Base-by-base conservation (phyloP, 64 coral and sea anemone genomes). In the Orbicella faveolata region DNA sequence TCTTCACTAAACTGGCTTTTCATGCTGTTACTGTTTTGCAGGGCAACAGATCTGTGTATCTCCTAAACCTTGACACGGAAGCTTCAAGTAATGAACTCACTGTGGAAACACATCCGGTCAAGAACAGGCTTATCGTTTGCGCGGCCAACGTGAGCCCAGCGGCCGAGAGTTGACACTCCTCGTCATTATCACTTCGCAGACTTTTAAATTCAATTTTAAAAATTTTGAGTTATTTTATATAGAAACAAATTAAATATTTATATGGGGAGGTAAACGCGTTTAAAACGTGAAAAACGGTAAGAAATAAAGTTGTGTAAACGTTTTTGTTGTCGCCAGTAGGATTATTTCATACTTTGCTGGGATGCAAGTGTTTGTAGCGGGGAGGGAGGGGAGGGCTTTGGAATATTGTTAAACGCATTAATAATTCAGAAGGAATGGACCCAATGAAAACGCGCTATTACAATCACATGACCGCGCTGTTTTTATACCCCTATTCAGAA, bases 11-110 rank as follows among this genome's bases (percentile, higher is more conserved):
- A 73, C 63, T 2, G 11, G 17, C 37, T 18, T 3, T 74, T 34
- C 5, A 34, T 19, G 3, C 16, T 74, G 30, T 67, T 41, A 52
- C 70, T 91, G 59, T 69, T 14, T 34, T 93, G 52, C 64, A 93
- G 91, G 84, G 84, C 13, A 93, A 93, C 79, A 64, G 91, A 26
- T 93, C 91, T n/a, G 91, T 93, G 66, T 93, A 81, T 62, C 84
- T 88, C 39, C 77, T 93, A 19, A 93, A 52, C 59, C 91, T 63
- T 8, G 91, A 88, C 21, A 84, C 52, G 14, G 91, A 87, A 20
- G 13, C 21, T 70, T 72, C 37, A 85, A 64, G 66, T 25, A 88
- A 93, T 35, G 53, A 74, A 39, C 76, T 93, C 34, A 57, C 33
- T 0, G 91, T 93, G 63, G 39, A 93, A n/a, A 93, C 84, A 25